phyloP scores from a whole-genome alignment of 2,888 invertebrate species.

The Heteropelma amictum region DNA sequence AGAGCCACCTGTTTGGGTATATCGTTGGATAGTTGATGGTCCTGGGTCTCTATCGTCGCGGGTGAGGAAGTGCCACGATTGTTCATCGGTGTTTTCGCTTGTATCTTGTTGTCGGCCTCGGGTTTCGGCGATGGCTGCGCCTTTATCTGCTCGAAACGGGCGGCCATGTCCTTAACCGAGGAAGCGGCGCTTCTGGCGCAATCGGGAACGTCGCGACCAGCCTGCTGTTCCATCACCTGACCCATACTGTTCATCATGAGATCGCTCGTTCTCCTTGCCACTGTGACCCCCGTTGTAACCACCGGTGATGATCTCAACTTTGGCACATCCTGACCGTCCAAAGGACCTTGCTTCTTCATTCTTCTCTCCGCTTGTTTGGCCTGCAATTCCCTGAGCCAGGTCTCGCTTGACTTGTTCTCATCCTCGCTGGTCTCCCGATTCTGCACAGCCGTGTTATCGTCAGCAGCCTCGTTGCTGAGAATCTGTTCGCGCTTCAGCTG shows the following conservation, averaged over 20 bases:
- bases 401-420: constrained; percentile 79
- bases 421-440: constrained; percentile 61
- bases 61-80: constrained; percentile 58
- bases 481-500: constrained; percentile 78
- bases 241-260: constrained; percentile 71
- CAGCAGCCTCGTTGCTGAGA: constrained; percentile 65
- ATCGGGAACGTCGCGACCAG: constrained; percentile 70
- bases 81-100: constrained; percentile 42
- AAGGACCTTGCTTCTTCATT: constrained; percentile 77
- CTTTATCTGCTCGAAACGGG: constrained; percentile 85
- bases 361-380: constrained; percentile 86
- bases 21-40: constrained; percentile 37
- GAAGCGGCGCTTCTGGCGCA: constrained; percentile 68
- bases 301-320: constrained; percentile 62
- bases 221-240: constrained; percentile 58
- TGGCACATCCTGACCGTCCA: constrained; percentile 75
- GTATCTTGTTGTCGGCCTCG: constrained; percentile 67
- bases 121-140: constrained; percentile 66
- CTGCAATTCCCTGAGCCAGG: constrained; percentile 89
- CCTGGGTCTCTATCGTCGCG: constrained; percentile 44
- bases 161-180: constrained; percentile 88
- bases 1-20: constrained; percentile 16
- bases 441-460: constrained; percentile 65
- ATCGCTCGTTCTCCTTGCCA: constrained; percentile 71
- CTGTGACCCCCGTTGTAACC: constrained; percentile 61